A percentile compares a stretch with the other conserved stretches of the same genome.
These are phyloP conservation scores for Nemotelus nigrinus DNA, from an alignment of 2,888 invertebrate genomes.

Conservation along the genomic window DNA sequence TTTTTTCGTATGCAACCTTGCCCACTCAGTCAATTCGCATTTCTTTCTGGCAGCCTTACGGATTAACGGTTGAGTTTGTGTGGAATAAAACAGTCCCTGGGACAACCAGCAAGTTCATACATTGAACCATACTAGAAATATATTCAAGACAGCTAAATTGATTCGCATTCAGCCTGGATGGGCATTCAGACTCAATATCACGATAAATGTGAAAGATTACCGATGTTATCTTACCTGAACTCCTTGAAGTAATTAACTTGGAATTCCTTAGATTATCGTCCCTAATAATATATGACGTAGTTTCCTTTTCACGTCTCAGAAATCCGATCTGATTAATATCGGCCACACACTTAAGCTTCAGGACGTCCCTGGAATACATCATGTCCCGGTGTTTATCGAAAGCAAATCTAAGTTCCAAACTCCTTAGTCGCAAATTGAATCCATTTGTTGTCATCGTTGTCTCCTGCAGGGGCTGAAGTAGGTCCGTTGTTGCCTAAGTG, in stretches of 20 bases:
- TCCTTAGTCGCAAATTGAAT: conserved; percentile 59
- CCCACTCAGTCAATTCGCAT: no score
- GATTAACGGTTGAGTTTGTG: no score
- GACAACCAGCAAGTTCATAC: no score
- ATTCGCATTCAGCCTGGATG: no score
- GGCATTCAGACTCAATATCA: no score
- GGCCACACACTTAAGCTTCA: conserved; percentile 60
- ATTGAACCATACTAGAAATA: no score
- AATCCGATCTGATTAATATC: conserved; percentile 60
- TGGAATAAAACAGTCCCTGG: no score
- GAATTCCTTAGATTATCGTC: conserved; percentile 61
- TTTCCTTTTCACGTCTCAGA: conserved; percentile 56
- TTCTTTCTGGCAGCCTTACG: no score
- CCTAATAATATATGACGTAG: conserved; percentile 57
- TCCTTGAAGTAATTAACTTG: conserved; percentile 58
- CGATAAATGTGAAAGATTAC: not conserved
- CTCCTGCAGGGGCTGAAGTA: conserved; percentile 59
- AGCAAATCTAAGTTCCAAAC: conserved; percentile 61
- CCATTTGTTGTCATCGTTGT: conserved; percentile 60
- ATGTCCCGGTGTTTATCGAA: conserved; percentile 60
- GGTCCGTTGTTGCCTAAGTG: conserved; percentile 56
- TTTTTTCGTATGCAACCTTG: no score
- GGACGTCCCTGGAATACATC: conserved; percentile 52
- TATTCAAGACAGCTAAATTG: no score
- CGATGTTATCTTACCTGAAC: conserved; percentile 56